Base-by-base conservation (phyloP, 2,888 invertebrate genomes). In the Phania funesta region DNA sequence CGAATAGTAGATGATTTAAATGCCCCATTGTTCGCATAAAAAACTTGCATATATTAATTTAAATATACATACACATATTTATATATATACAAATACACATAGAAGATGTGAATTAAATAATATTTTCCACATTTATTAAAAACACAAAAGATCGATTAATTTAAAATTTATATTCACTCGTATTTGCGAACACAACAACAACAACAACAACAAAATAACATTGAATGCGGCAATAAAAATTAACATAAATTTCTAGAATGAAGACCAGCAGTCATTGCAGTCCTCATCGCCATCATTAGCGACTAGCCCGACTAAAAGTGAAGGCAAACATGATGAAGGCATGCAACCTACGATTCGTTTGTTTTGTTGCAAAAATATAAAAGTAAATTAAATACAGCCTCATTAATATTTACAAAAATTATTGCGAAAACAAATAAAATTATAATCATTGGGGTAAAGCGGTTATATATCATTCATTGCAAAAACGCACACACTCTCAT, bases 381-480 rank as follows among this genome's bases (percentile, higher is more conserved):
- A 35, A 32, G 24, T 35, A 18, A 22, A 73, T 16, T 26, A 81
- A 73, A 77, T 54, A 58, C 50, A 70, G 16, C 54, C 71, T 81
- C 76, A 81, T 81, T 81, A 81, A 62, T 81, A 81, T 80, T 71
- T 73, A 73, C 67, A 77, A 67, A 73, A 77, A 71, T 81, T 60
- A 77, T 73, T 77, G 81, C 48, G 54, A 77, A 77, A 58, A 77
- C 56, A 77, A 81, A 77, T 74, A 77, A 77, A 77, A 81, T 81
- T 81, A 81, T 67, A 48, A 38, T 81, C 73, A 77, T 77, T 68
- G 56, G 64, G 62, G 24, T 64, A 68, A 81, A 73, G 71, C 76
- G 60, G 50, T 67, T 75, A 74, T 74, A 64, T 65, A 80, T 74
- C 67, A 68, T 52, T 48, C 75, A 60, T 46, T 7, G 67, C 46